These are phyloP conservation scores for Arrhopalites spinosus DNA, from an alignment of 2,888 invertebrate species.

Conservation along the genomic window DNA sequence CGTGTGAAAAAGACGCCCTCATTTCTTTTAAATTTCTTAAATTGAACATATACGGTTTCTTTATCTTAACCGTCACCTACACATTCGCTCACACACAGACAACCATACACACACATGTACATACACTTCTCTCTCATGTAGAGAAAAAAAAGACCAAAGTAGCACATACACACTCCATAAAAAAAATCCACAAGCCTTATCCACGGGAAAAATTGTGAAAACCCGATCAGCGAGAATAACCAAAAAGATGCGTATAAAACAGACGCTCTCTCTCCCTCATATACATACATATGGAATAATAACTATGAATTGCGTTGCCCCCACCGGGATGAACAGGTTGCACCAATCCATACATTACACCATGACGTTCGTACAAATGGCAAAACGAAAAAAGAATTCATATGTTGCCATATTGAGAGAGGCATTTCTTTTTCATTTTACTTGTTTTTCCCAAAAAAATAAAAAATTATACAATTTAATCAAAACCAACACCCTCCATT, in stretches of 20 bases:
- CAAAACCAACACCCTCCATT: too few relatives aligned
- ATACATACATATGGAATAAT: slow-evolving; percentile 28
- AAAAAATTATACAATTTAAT: too few relatives aligned
- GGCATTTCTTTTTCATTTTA: too few relatives aligned
- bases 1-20: slow-evolving; percentile 35
- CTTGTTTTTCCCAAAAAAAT: too few relatives aligned
- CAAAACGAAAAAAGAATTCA: slow-evolving; percentile 12
- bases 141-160: slow-evolving; percentile 6
- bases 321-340: slow-evolving; percentile 49
- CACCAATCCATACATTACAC: slow-evolving; percentile 35
- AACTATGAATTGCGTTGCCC: slow-evolving; percentile 29
- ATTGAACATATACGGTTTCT: slow-evolving; percentile 36
- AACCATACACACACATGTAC: not conserved
- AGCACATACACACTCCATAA: slow-evolving; percentile 15
- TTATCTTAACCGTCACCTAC: slow-evolving; percentile 32
- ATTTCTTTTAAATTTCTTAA: slow-evolving; percentile 7
- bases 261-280: not conserved
- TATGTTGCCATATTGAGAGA: too few relatives aligned
- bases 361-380: slow-evolving; percentile 35
- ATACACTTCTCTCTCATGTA: not conserved
- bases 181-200: slow-evolving; percentile 20
- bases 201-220: slow-evolving; percentile 26
- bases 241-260: too few relatives aligned
- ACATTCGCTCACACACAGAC: slow-evolving; percentile 12
- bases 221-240: slow-evolving; percentile 31